Evolutionary conservation across 2,888 invertebrate species (phyloP).

Genomic region (Protodeltote pygarga): DNA sequence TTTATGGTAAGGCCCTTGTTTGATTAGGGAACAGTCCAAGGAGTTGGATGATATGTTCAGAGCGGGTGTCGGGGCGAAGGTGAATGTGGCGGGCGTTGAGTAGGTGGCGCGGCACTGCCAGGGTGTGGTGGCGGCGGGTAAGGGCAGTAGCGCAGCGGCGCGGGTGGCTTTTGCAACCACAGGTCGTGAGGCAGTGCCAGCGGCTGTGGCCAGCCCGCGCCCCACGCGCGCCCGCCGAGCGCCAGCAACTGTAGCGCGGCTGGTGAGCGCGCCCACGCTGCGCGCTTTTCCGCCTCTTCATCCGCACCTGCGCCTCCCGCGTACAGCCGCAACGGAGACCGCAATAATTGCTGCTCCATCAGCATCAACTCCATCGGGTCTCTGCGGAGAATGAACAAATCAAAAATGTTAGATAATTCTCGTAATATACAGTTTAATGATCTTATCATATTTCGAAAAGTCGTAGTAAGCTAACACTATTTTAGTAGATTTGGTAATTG

Average conservation of each 20-base stretch:
- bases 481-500: background rate
- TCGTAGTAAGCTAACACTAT: background rate
- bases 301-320: conserved; percentile 88
- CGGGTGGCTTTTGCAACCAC: conserved; percentile 95
- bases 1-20: conserved; percentile 1
- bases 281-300: conserved; percentile 86
- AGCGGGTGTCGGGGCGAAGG: conserved; percentile 77
- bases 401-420: conserved; percentile 8
- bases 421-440: background rate
- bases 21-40: conserved; percentile 27
- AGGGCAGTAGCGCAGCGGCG: conserved; percentile 87
- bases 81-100: conserved; percentile 67
- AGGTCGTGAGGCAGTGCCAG: conserved; percentile 95
- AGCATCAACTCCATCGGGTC: conserved; percentile 93
- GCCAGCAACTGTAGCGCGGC: conserved; percentile 78
- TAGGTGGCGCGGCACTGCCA: conserved; percentile 47
- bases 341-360: conserved; percentile 92
- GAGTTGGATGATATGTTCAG: conserved; percentile 58
- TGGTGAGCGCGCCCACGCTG: conserved; percentile 84
- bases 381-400: conserved; percentile 79
- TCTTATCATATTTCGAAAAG: background rate
- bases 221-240: conserved; percentile 92
- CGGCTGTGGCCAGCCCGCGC: conserved; percentile 95
- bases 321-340: conserved; percentile 89
- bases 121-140: conserved; percentile 86